Evolutionary conservation across 2,888 invertebrate genomes (phyloP).

Genomic region (Bimastos eiseni): DNA sequence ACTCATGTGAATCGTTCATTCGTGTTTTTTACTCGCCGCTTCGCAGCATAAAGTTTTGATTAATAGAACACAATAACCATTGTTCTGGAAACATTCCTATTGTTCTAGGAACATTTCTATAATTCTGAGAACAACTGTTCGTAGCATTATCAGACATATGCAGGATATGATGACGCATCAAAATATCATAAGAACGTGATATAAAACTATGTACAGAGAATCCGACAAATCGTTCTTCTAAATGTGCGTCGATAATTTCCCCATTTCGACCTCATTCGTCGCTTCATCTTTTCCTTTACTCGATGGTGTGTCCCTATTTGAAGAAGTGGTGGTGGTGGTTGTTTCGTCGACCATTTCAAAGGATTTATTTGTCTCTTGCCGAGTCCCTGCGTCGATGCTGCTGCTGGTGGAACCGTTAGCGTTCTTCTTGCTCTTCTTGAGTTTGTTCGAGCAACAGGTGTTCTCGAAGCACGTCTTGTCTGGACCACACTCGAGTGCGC

Average conservation of each 20-base stretch:
- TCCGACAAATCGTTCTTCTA: not conserved
- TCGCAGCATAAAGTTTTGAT: not conserved
- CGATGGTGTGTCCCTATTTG: not conserved
- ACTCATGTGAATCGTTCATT: not conserved
- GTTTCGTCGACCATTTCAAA: not conserved
- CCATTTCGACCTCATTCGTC: not conserved
- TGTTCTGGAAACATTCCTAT: too few species aligned
- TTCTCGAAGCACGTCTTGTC: slow-evolving; percentile 51
- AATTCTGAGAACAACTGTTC: not conserved
- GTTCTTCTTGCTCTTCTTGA: not conserved
- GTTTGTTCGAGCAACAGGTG: slow-evolving; percentile 51
- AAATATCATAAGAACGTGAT: not conserved
- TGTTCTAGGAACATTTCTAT: not conserved
- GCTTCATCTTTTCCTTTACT: not conserved
- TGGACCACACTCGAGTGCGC: slow-evolving; percentile 55
- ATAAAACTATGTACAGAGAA: not conserved
- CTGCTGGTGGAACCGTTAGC: not conserved
- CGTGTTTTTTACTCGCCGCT: not conserved
- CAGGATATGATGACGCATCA: not conserved
- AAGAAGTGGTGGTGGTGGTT: not conserved
- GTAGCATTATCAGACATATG: not conserved
- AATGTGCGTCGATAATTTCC: not conserved
- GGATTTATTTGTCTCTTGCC: not conserved
- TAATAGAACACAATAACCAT: not conserved
- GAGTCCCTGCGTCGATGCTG: not conserved